Evolutionary conservation across 1,140 invertebrate species (phyloP).

Genomic region (Tachypleus tridentatus): DNA sequence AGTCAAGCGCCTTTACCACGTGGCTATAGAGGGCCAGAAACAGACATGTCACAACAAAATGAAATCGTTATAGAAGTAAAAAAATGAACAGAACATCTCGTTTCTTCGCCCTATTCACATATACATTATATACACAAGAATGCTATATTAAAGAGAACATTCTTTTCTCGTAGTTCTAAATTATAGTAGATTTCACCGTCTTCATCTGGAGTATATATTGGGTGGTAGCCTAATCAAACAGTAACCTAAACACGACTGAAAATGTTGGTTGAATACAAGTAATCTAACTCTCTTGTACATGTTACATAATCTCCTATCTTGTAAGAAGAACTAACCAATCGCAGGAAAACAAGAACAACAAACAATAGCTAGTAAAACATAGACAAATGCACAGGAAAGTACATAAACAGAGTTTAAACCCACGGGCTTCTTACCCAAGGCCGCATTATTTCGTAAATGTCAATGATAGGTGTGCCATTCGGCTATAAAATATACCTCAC

Average conservation of each 20-base stretch:
- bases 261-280: conserved; percentile 46
- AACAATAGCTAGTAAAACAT: conserved; percentile 35
- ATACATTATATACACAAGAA: no score
- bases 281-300: conserved; percentile 32
- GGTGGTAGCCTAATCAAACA: conserved; percentile 46
- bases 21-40: no score
- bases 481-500: conserved; percentile 45
- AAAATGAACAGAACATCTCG: no score
- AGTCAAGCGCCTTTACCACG: no score
- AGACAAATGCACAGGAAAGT: conserved; percentile 38
- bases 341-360: background rate
- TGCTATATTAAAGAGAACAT: no score
- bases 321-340: conserved; percentile 4
- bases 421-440: conserved; percentile 32
- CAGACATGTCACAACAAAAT: no score
- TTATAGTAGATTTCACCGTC: conserved; percentile 24
- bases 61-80: no score
- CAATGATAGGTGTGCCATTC: conserved; percentile 50
- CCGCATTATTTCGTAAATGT: conserved; percentile 44
- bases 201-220: conserved; percentile 42
- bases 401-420: conserved; percentile 29
- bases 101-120: no score
- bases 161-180: no score
- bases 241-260: conserved; percentile 47
- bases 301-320: conserved; percentile 7